phyloP scores from a whole-genome alignment of 2,888 invertebrate species.

The Pogonocherus hispidulus region DNA sequence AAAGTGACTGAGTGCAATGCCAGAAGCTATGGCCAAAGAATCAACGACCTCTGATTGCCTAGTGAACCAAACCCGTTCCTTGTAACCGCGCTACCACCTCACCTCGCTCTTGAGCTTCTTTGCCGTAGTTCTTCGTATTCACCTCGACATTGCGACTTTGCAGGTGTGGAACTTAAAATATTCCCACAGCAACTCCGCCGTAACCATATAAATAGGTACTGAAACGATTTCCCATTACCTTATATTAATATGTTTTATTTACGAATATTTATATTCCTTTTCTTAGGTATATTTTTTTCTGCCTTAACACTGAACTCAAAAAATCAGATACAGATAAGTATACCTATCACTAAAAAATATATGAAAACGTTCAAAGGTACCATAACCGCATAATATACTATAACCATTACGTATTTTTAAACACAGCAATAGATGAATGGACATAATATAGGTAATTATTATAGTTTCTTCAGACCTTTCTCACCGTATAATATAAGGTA shows the following conservation, averaged over 20 bases:
- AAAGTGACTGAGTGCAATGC: slow-evolving; percentile 51
- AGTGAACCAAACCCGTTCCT: slow-evolving; percentile 68
- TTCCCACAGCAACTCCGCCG: slow-evolving; percentile 16
- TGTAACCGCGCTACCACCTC: slow-evolving; percentile 47
- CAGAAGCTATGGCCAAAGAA: slow-evolving; percentile 58
- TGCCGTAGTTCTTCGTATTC: slow-evolving; percentile 27
- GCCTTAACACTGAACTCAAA: no score
- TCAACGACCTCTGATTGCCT: slow-evolving; percentile 70
- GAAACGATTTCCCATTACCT: background rate
- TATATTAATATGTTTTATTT: background rate
- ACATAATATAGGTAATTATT: no score
- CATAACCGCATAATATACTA: no score
- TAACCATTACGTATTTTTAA: no score
- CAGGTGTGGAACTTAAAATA: slow-evolving; percentile 31
- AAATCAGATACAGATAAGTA: no score
- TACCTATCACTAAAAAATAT: no score
- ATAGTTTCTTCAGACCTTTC: no score
- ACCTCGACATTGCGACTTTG: slow-evolving; percentile 31
- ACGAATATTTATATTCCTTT: background rate
- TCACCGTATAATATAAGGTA: no score
- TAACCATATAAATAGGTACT: slow-evolving; percentile 13
- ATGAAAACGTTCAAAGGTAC: no score
- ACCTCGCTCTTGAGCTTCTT: slow-evolving; percentile 32
- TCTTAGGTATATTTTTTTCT: background rate
- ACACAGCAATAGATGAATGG: no score